Evolutionary conservation across 2,113 vertebrate genomes (phyloP).

Genomic region (Uria lomvia): DNA sequence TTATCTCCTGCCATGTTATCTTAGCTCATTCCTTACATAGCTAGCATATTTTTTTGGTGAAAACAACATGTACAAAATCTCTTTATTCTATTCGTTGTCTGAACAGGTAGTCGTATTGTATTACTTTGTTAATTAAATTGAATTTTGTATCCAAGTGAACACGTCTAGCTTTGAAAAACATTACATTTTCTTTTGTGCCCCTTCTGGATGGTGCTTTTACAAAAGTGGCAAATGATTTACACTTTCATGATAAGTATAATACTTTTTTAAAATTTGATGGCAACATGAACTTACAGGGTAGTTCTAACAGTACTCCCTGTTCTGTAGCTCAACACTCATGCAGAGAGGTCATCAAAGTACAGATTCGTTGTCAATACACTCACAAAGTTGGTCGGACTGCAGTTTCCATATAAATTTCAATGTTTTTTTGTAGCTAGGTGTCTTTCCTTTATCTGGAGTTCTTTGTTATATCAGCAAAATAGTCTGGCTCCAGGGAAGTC

Average conservation of each 20-base stretch:
- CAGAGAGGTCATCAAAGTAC: not conserved
- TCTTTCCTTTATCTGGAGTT: not conserved
- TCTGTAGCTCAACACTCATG: not conserved
- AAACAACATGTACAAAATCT: not conserved
- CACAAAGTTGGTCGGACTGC: not conserved
- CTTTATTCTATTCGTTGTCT: constrained; percentile 27
- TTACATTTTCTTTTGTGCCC: not conserved
- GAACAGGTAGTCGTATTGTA: not conserved
- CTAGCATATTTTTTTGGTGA: constrained; percentile 11
- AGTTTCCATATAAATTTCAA: not conserved
- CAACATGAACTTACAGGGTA: not conserved
- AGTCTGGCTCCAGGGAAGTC: not conserved
- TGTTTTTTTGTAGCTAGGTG: not conserved
- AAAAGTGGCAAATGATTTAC: not conserved
- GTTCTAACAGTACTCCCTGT: not conserved
- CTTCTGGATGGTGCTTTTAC: not conserved
- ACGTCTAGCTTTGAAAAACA: not conserved
- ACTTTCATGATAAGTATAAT: not conserved
- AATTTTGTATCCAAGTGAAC: not conserved
- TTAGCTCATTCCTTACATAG: constrained; percentile 38
- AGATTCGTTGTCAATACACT: not conserved
- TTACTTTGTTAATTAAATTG: constrained; percentile 24
- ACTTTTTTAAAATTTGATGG: not conserved
- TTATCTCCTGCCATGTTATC: not conserved
- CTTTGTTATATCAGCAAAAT: not conserved